A percentile compares a stretch with the other conserved stretches of the same genome.
Conservation (phyloP, 1,140 invertebrate genomes). For the Nasonia vitripennis region DNA sequence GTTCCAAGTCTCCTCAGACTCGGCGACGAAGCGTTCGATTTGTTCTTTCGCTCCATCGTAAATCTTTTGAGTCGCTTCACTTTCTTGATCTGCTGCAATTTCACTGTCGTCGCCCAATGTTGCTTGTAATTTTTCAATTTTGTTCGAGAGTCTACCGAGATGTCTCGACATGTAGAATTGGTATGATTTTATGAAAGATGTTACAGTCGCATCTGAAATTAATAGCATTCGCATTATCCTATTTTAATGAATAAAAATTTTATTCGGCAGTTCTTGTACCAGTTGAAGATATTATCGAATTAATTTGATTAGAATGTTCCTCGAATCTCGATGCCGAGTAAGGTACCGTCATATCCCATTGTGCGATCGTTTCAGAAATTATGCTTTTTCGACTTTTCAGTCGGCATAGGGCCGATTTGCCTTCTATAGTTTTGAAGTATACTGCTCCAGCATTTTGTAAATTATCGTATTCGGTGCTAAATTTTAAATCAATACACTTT, state of each 20-base stretch:
- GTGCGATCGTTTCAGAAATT: background rate
- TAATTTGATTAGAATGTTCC: background rate
- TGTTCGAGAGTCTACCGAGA: background rate
- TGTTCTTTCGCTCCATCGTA: background rate
- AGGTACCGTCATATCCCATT: constrained; percentile 16
- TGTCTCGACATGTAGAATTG: background rate
- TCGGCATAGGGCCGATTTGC: constrained; percentile 28
- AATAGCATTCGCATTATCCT: background rate
- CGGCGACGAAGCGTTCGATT: background rate
- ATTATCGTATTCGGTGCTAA: constrained; percentile 18
- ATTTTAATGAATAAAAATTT: background rate
- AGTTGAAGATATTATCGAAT: constrained; percentile 3
- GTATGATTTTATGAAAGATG: constrained; percentile 16
- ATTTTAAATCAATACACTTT: background rate
- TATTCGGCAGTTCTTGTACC: background rate
- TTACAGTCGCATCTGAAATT: constrained; percentile 15
- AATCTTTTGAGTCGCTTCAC: background rate
- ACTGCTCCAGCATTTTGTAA: background rate
- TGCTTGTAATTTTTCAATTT: background rate
- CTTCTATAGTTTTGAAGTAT: constrained; percentile 24
- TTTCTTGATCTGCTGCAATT: background rate
- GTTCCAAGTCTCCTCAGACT: background rate
- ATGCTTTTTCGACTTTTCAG: constrained; percentile 30
- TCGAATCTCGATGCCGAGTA: constrained; percentile 7
- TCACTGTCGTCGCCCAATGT: background rate